A percentile compares a stretch with the other conserved stretches of the same genome.
These are phyloP conservation scores for Aleiodes testaceus DNA, from an alignment of 2,888 invertebrate species.

Conservation along the genomic window DNA sequence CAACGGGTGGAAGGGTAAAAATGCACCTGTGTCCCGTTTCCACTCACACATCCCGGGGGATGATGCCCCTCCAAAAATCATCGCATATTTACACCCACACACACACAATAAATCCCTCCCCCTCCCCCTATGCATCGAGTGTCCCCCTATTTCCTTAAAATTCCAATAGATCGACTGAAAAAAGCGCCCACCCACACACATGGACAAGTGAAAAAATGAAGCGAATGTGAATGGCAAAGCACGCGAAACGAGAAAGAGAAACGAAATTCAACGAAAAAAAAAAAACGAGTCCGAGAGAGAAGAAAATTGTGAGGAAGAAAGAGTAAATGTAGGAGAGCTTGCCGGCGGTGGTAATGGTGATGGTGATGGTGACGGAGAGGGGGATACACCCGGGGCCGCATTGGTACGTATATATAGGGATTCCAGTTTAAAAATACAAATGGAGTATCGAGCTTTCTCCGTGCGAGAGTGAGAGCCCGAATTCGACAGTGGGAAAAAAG, in stretches of 20 bases:
- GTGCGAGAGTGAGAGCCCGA: constrained; percentile 41
- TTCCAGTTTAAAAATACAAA: constrained; percentile 72
- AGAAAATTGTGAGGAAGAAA: constrained; percentile 42
- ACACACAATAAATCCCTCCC: constrained; percentile 43
- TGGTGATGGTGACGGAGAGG: constrained; percentile 60
- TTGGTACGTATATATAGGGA: constrained; percentile 63
- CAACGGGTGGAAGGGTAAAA: constrained; percentile 41
- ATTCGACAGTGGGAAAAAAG: constrained; percentile 38
- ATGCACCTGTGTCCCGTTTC: constrained; percentile 52
- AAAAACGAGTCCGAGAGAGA: constrained; percentile 33
- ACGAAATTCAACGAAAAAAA: constrained; percentile 35
- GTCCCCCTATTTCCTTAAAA: constrained; percentile 69
- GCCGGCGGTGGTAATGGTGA: constrained; percentile 66
- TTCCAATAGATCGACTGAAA: constrained; percentile 63
- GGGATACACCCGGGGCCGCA: constrained; percentile 51
- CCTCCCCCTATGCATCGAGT: constrained; percentile 61
- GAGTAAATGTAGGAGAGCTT: constrained; percentile 39
- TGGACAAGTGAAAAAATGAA: constrained; percentile 43
- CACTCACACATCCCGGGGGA: constrained; percentile 44
- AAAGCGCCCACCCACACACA: constrained; percentile 39
- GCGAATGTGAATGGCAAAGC: constrained; percentile 47
- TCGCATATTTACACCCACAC: constrained; percentile 43
- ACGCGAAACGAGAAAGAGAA: constrained; percentile 40
- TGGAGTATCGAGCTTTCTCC: constrained; percentile 71
- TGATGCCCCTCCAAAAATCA: constrained; percentile 24